Conservation (phyloP, 2,797 vertebrate genomes). For the Threskiornis aethiopicus region DNA sequence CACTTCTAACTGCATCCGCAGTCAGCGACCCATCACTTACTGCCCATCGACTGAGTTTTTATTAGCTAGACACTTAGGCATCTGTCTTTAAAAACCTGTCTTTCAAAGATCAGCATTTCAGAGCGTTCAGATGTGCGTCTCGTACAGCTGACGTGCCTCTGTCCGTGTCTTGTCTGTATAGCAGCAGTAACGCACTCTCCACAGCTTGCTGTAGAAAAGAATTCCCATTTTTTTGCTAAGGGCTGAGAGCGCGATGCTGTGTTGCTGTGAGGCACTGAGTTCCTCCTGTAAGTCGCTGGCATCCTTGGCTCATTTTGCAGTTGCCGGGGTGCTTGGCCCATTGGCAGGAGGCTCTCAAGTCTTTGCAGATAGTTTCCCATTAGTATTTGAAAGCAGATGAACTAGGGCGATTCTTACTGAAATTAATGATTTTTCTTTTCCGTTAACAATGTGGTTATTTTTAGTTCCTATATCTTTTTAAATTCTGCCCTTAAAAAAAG, state of each 20-base stretch:
- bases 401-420: neutral
- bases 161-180: neutral
- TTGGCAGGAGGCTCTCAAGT: neutral
- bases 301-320: neutral
- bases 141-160: neutral
- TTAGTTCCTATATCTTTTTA: neutral
- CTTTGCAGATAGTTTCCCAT: neutral
- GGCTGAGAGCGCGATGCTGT: neutral
- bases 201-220: neutral
- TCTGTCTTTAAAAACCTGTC: neutral
- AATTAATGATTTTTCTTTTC: constrained; percentile 6
- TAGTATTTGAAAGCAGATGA: neutral
- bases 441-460: constrained; percentile 18
- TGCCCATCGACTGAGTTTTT: neutral
- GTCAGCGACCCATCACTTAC: neutral
- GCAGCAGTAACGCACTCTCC: neutral
- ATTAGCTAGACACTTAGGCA: neutral
- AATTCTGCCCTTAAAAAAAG: constrained; percentile 32
- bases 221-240: neutral
- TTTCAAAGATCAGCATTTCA: neutral
- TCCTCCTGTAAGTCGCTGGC: neutral
- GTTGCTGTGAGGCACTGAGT: neutral
- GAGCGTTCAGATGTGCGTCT: neutral
- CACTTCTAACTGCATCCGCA: neutral
- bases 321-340: neutral